phyloP scores from a whole-genome alignment of 1,140 invertebrate genomes.

The Hypsibius dujardini region DNA sequence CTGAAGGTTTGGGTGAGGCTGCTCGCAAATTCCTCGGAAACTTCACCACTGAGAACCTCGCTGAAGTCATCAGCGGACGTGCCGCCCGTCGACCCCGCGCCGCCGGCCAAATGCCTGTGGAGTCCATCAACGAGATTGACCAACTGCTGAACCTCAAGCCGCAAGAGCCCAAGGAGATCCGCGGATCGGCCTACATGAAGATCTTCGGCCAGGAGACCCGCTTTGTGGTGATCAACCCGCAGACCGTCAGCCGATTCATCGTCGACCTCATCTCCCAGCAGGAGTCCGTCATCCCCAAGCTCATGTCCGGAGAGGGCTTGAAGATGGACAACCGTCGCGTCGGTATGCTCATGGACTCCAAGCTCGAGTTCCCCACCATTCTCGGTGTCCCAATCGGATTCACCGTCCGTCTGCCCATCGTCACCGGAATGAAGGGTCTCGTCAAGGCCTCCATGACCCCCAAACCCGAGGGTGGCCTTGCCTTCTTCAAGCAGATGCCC shows the following conservation, averaged over 20 bases:
- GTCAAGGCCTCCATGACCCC: constrained; percentile 1
- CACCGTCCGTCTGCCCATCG: background rate
- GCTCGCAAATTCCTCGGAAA: constrained; percentile 1
- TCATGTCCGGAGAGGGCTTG: background rate
- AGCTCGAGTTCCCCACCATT: background rate
- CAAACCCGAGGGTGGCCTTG: background rate
- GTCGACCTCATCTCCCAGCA: background rate
- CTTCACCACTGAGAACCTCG: background rate
- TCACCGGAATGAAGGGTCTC: background rate
- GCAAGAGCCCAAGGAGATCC: background rate
- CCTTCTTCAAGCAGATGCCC: background rate
- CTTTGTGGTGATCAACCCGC: constrained; percentile 12
- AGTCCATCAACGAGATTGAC: background rate
- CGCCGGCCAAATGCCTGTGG: background rate
- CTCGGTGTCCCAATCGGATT: background rate
- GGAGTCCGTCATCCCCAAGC: background rate
- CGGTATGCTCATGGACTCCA: background rate
- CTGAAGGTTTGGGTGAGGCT: constrained; percentile 15
- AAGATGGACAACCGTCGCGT: background rate
- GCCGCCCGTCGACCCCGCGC: constrained; percentile 6
- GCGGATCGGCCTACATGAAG: constrained; percentile 13
- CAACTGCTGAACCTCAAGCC: constrained; percentile 6
- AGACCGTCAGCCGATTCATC: background rate
- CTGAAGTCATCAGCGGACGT: background rate
- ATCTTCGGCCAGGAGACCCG: constrained; percentile 14